Percentiles rank a stretch among this genome's conserved stretches.
These are phyloP conservation scores for Drosophila subpulchrella DNA, from an alignment of 1,140 invertebrate genomes.

Conservation along the genomic window DNA sequence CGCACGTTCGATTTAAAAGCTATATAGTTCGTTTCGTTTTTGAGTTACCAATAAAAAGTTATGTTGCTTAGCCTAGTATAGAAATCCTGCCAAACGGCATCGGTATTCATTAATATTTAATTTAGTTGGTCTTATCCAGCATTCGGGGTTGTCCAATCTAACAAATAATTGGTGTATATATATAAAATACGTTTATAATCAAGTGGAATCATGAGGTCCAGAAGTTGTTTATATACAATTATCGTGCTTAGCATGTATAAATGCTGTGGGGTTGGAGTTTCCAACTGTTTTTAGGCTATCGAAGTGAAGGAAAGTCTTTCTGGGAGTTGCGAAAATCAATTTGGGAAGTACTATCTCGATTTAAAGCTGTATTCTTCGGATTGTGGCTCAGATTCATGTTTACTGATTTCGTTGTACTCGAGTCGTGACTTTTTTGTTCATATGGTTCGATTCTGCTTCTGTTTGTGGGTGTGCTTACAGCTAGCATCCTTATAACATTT, in stretches of 20 bases:
- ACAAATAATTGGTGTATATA: conserved; percentile 53
- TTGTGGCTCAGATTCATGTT: conserved; percentile 32
- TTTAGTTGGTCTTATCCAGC: conserved; percentile 82
- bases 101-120: conserved; percentile 54
- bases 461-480: conserved; percentile 31
- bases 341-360: conserved; percentile 16
- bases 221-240: conserved; percentile 72
- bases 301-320: conserved; percentile 12
- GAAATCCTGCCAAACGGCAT: conserved; percentile 46
- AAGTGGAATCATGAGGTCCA: conserved; percentile 73
- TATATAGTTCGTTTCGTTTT: conserved; percentile 31
- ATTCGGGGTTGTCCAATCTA: conserved; percentile 61
- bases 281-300: conserved; percentile 9
- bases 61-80: conserved; percentile 46
- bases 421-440: conserved; percentile 21
- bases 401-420: conserved; percentile 68
- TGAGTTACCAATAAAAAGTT: conserved; percentile 54
- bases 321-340: conserved; percentile 4
- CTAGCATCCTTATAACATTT: conserved; percentile 47
- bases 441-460: conserved; percentile 38
- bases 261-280: conserved; percentile 9
- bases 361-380: conserved; percentile 50
- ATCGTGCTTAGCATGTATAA: conserved; percentile 37
- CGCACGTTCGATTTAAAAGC: conserved; percentile 39
- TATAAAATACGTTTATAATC: conserved; percentile 47